Base-by-base conservation (phyloP, 2,888 invertebrate species). In the Alsophila aescularia region DNA sequence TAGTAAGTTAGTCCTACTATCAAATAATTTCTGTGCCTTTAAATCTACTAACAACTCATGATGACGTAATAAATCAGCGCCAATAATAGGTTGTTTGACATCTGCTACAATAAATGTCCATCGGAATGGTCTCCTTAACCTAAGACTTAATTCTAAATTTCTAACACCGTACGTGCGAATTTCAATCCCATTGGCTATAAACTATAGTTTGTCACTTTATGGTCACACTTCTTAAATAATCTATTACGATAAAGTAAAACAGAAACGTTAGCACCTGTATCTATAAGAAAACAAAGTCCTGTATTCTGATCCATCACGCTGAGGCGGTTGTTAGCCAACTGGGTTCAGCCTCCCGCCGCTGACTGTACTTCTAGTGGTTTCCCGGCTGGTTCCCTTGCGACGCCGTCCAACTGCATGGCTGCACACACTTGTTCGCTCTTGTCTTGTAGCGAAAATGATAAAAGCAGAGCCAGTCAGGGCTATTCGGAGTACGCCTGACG, bases 61-160 rank as follows among this genome's bases (percentile, higher is more conserved):
- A 12, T 65, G 24, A 0, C 8, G 29, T 43, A 70, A 56, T 51
- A 71, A 69, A 40, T 73, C 69, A 0, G 70, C 73, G 0, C 71
- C 70, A 0, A 70, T 2, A 5, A 70, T 70, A 0, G 67, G 63
- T 35, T 66, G 65, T 8, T 60, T 59, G 0, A 71, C 67, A 5
- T 62, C 61, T 0, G 62, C 63, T 0, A 70, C 15, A 0, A 70
- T 47, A 32, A 70, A 69, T 1, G 18, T 58, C 69, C 70, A 73
- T 0, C 31, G 16, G 42, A 57, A 70, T 6, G 63, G 34, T 31
- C 71, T 34, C 3, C 69, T 51, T 37, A 70, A 43, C 2, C 49
- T 53, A 16, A 73, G 60, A 32, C 67, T 41, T 45, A 72, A 36
- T 0, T 32, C 39, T 15, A 72, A 12, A 5, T 37, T 53, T 34